Percentiles rank a stretch among this genome's conserved stretches.
phyloP scores from a whole-genome alignment of 2,888 invertebrate genomes.

The Lasioglossum zephyrum region DNA sequence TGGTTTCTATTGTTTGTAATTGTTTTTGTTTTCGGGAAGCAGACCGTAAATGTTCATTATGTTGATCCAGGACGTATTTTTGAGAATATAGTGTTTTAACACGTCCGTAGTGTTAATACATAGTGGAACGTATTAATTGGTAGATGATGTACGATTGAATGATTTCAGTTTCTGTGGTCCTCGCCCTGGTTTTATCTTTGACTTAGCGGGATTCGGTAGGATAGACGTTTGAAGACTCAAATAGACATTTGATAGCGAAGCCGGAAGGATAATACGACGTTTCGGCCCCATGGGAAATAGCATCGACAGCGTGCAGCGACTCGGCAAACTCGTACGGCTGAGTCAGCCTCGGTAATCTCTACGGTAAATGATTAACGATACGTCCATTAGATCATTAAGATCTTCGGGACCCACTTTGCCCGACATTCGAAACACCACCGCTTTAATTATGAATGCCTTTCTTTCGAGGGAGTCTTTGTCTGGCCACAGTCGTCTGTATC shows the following conservation, averaged over 20 bases:
- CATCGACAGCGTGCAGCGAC: conserved; percentile 16
- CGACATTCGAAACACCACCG: background rate
- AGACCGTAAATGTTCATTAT: background rate
- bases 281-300: conserved; percentile 16
- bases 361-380: conserved; percentile 49
- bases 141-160: background rate
- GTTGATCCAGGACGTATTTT: background rate
- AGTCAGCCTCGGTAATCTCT: conserved; percentile 46
- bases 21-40: background rate
- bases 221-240: conserved; percentile 18
- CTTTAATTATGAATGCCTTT: conserved; percentile 35
- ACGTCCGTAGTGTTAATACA: too few relatives aligned
- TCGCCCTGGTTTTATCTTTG: background rate
- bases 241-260: conserved; percentile 56
- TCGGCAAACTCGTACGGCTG: conserved; percentile 34
- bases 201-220: conserved; percentile 16
- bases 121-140: background rate
- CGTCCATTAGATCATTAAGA: conserved; percentile 49
- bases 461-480: background rate
- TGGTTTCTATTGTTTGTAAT: background rate
- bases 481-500: background rate
- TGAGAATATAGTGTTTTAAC: background rate
- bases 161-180: background rate
- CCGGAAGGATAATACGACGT: conserved; percentile 36
- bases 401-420: conserved; percentile 15